These are phyloP conservation scores for Phrynosoma blainvillii DNA, from an alignment of 2,113 vertebrate species.

Conservation along the genomic window DNA sequence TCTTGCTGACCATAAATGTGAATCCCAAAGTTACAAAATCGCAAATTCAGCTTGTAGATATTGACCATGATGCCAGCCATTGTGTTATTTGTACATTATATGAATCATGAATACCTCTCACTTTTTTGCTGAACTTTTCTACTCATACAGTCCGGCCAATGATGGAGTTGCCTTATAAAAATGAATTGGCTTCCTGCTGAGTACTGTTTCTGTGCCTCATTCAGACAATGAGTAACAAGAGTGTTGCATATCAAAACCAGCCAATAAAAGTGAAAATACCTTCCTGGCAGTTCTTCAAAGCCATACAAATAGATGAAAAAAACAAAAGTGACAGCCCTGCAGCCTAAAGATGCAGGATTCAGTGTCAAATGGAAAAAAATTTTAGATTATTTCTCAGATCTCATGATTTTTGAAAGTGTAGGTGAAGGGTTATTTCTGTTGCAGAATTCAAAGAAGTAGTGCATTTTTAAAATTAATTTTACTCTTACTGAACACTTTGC, in stretches of 20 bases:
- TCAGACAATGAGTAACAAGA: too few species aligned
- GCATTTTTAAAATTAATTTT: not conserved
- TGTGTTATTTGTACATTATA: too few species aligned
- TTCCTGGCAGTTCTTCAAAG: too few species aligned
- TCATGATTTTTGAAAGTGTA: not conserved
- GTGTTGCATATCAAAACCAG: too few species aligned
- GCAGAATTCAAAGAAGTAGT: not conserved
- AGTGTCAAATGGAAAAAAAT: not conserved
- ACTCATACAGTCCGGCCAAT: conserved; percentile 55
- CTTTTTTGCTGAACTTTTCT: conserved; percentile 43
- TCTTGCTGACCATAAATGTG: too few species aligned
- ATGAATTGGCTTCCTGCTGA: conserved; percentile 64
- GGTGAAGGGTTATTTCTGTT: not conserved
- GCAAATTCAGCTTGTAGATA: too few species aligned
- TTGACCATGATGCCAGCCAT: too few species aligned
- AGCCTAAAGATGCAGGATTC: not conserved
- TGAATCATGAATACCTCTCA: too few species aligned
- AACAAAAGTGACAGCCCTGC: not conserved
- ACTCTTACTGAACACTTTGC: not conserved
- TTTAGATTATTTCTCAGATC: not conserved
- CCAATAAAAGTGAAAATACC: too few species aligned
- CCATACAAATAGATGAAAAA: not conserved
- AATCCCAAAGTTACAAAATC: too few species aligned
- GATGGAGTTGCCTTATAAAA: conserved; percentile 20
- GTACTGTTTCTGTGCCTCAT: too few species aligned